Base-by-base conservation (phyloP, 2,797 vertebrate genomes). In the Thripadectes ignobilis region DNA sequence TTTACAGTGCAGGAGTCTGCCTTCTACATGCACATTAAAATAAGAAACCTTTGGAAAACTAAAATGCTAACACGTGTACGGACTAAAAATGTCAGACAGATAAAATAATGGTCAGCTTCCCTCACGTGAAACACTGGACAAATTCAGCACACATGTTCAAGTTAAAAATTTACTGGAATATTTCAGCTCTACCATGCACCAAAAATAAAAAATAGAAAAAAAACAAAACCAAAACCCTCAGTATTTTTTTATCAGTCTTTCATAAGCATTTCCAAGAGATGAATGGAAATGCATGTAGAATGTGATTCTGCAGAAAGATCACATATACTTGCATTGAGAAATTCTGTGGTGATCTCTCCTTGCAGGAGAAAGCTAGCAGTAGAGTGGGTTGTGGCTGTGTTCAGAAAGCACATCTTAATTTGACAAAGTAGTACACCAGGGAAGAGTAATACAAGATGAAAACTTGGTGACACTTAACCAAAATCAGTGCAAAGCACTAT, bases 401-500 rank as follows among this genome's bases (percentile, higher is more conserved):
- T 95, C 75, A 89, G 75, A 92, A 82, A 83, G 74, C 80, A 83
- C 65, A 77, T 21, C 27, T 58, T 75, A 95, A 92, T 94, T 91
- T 80, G 58, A 89, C 68, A 75, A 7, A 7, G 30, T 54, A 94
- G 54, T 77, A 72, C 46, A 80, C 65, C 57, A 77, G 57, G 38
- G 23, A 61, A 89, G n/a, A 81, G 29, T 71, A 77, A 85, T 9
- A 78, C 26, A 67, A 43, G 21, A 72, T 15, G 52, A 87, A 86
- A 93, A 79, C 55, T 61, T 71, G 34, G 75, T 76, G 77, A 71
- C 38, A 39, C 24, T 73, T 84, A 91, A 77, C 38, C 43, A 95
- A 93, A 93, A 88, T 46, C 54, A 80, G 41, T 10, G 22, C 57
- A 91, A 93, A 91, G 72, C 16, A 89, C 20, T 34, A 77, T 26